Percentiles rank a stretch among this genome's conserved stretches.
Evolutionary conservation across 1,140 invertebrate genomes (phyloP).

Genomic region (Euura lappo): DNA sequence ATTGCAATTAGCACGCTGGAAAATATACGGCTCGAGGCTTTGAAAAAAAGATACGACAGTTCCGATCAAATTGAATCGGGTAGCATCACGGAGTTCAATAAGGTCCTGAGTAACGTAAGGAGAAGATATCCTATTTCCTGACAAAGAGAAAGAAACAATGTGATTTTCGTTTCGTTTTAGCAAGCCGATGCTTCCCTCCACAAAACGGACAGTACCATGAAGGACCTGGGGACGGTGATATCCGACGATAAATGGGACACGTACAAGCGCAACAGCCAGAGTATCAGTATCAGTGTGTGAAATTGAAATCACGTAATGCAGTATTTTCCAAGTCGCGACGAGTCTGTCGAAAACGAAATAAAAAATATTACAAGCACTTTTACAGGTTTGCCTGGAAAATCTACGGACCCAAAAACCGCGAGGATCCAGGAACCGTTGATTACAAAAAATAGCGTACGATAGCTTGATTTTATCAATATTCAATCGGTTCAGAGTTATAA

Average conservation of each 20-base stretch:
- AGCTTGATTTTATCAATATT: background rate
- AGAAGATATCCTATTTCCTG: background rate
- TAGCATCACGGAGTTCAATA: conserved; percentile 38
- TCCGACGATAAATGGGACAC: conserved; percentile 9
- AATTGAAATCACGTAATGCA: background rate
- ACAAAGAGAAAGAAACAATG: background rate
- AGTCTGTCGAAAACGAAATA: background rate
- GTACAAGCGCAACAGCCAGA: conserved; percentile 13
- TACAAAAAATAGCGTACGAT: background rate
- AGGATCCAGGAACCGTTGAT: background rate
- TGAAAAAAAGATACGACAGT: background rate
- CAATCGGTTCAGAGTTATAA: no score
- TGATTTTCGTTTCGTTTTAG: background rate
- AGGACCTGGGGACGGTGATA: conserved; percentile 11
- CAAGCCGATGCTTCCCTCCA: conserved; percentile 5
- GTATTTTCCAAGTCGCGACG: no score
- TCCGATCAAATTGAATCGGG: conserved; percentile 15
- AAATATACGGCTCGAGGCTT: background rate
- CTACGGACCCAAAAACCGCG: background rate
- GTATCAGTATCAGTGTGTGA: background rate
- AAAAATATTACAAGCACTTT: background rate
- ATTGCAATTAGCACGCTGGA: no score
- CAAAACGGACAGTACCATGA: conserved; percentile 12
- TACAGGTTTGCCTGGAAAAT: background rate
- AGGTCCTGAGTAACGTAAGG: conserved; percentile 33